These are phyloP conservation scores for Eurystomus glaucurus DNA, from an alignment of 2,797 vertebrate genomes.

Conservation along the genomic window DNA sequence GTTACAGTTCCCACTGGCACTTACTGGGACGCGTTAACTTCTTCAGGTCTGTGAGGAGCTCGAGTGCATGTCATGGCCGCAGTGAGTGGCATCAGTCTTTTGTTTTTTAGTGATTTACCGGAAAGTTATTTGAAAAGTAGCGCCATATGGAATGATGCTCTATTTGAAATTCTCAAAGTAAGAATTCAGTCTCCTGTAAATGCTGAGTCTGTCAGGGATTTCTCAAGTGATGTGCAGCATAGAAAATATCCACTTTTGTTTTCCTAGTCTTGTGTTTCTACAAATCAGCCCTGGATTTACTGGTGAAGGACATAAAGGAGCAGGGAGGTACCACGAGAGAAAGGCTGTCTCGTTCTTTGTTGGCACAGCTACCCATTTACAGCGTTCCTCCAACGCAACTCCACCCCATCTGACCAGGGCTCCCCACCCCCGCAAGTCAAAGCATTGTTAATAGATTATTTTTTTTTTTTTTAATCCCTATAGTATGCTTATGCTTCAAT, in stretches of 20 bases:
- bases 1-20: background rate
- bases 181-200: constrained; percentile 27
- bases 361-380: background rate
- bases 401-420: background rate
- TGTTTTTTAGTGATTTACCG: background rate
- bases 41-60: background rate
- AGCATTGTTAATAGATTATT: accelerated
- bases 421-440: background rate
- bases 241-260: background rate
- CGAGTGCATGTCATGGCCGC: background rate
- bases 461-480: background rate
- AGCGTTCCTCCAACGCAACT: background rate
- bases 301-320: background rate
- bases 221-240: constrained; percentile 32
- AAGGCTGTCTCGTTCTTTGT: background rate
- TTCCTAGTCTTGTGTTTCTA: background rate
- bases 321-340: background rate
- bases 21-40: background rate
- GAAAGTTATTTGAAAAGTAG: constrained; percentile 19
- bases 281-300: background rate
- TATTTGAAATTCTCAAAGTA: constrained; percentile 62
- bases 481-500: background rate
- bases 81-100: background rate
- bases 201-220: constrained; percentile 28
- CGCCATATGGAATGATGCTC: constrained; percentile 20